phyloP scores from a whole-genome alignment of 2,888 invertebrate genomes.

The Polydesmus complanatus region DNA sequence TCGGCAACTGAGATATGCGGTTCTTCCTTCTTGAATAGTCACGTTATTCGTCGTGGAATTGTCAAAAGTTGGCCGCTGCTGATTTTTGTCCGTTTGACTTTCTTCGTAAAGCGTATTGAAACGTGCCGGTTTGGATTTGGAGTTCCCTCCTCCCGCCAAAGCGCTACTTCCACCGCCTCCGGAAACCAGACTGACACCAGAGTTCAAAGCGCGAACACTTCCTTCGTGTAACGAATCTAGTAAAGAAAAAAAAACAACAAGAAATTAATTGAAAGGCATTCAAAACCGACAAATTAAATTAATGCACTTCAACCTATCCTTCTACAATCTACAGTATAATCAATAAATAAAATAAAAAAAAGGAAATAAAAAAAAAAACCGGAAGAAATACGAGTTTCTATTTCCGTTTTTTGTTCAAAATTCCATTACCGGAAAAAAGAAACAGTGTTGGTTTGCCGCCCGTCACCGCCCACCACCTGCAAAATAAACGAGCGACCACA shows the following conservation, averaged over 20 bases:
- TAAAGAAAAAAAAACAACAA: neutral
- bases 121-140: slow-evolving; percentile 16
- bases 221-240: neutral
- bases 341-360: too few species aligned
- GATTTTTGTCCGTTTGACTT: slow-evolving; percentile 16
- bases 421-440: too few species aligned
- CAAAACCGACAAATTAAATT: too few species aligned
- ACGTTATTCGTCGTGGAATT: slow-evolving; percentile 17
- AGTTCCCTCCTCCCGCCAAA: neutral
- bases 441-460: too few species aligned
- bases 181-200: slow-evolving; percentile 1
- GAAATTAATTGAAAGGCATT: too few species aligned
- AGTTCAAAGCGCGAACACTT: slow-evolving; percentile 1
- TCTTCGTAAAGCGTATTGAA: slow-evolving; percentile 18
- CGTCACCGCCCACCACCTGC: too few species aligned
- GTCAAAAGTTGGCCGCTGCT: slow-evolving; percentile 17
- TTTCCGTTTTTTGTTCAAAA: neutral
- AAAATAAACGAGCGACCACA: too few species aligned
- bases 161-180: neutral
- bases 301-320: too few species aligned
- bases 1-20: slow-evolving; percentile 16
- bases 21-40: slow-evolving; percentile 17
- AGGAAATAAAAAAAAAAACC: too few species aligned
- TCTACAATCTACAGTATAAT: too few species aligned
- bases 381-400: too few species aligned